These are phyloP conservation scores for Caenorhabditis doughertyi DNA, from an alignment of 2,888 invertebrate genomes.

Conservation along the genomic window DNA sequence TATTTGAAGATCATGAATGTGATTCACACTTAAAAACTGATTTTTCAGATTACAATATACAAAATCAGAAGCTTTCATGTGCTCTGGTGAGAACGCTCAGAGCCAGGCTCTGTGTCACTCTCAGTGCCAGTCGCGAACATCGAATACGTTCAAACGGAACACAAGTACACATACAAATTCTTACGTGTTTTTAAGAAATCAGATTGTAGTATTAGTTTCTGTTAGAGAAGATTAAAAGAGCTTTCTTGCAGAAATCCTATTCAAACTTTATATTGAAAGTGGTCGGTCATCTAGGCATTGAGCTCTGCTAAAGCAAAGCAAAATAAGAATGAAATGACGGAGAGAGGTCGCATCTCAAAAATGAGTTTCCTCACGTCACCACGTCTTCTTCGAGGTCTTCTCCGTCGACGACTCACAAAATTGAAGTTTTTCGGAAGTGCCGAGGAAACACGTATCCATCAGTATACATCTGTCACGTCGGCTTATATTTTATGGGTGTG, in stretches of 20 bases:
- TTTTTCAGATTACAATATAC: not conserved
- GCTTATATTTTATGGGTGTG: not conserved
- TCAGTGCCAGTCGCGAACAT: too few species aligned
- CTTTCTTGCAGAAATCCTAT: not conserved
- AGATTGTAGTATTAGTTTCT: not conserved
- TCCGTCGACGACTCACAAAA: not conserved
- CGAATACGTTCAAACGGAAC: not conserved
- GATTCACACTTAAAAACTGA: not conserved
- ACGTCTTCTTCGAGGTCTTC: not conserved
- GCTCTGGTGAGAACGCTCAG: not conserved
- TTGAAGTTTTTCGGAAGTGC: conserved; percentile 19
- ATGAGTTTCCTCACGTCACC: conserved; percentile 43
- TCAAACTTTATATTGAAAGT: conserved; percentile 15
- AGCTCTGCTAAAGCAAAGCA: conserved; percentile 11
- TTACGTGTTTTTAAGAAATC: not conserved
- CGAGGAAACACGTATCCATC: conserved; percentile 2
- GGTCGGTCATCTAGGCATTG: not conserved
- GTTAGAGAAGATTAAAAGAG: not conserved
- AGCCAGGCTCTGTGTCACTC: not conserved
- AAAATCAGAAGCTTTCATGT: not conserved
- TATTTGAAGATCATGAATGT: not conserved
- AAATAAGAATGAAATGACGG: conserved; percentile 31
- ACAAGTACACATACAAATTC: not conserved
- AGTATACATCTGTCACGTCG: conserved; percentile 4
- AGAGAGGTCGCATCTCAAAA: conserved; percentile 33